phyloP scores from a whole-genome alignment of 2,113 vertebrate genomes.

The Thalassarche chlororhynchos region DNA sequence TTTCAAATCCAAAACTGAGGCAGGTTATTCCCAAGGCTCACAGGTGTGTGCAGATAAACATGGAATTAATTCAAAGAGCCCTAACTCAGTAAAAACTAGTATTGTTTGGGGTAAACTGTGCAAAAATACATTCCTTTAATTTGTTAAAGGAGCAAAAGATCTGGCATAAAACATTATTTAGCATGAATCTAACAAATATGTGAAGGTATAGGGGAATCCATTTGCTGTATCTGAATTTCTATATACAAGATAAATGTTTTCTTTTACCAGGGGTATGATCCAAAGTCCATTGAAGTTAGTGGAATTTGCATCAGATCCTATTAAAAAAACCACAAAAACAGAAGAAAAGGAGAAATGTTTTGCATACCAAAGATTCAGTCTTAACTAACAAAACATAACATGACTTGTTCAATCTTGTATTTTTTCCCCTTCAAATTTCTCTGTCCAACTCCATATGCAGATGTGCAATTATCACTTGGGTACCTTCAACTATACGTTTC shows the following conservation, averaged over 20 bases:
- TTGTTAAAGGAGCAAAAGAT: not conserved
- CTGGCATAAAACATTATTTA: not conserved
- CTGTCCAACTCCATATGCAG: not conserved
- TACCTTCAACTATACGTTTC: not conserved
- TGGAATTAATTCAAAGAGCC: not conserved
- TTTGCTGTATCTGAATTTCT: not conserved
- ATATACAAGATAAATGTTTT: not conserved
- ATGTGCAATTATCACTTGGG: not conserved
- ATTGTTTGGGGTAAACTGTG: not conserved
- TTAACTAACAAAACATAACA: not conserved
- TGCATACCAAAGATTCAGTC: not conserved
- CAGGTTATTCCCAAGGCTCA: not conserved
- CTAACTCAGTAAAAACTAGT: not conserved
- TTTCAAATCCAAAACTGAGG: not conserved
- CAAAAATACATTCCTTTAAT: not conserved
- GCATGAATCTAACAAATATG: not conserved
- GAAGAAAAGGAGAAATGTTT: not conserved
- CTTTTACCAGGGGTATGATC: accelerated
- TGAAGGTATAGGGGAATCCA: not conserved
- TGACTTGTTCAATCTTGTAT: not conserved
- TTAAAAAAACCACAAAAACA: not conserved
- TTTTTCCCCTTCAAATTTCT: not conserved
- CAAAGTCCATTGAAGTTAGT: not conserved
- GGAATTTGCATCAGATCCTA: not conserved
- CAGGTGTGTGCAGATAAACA: not conserved